Conservation (phyloP, 2,888 invertebrate genomes). For the Elmis aenea region DNA sequence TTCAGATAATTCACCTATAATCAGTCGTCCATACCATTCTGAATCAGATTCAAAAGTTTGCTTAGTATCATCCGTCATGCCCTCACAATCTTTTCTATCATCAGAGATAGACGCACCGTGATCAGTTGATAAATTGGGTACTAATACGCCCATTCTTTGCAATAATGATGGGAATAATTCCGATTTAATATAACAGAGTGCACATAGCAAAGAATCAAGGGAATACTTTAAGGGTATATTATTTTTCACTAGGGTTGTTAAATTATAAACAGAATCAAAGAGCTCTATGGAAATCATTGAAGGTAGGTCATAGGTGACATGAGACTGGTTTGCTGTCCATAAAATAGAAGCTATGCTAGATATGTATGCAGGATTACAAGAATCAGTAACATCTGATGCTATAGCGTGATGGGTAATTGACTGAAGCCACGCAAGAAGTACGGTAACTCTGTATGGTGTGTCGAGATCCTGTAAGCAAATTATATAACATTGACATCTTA, state of each 20-base stretch:
- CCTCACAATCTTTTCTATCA: slow-evolving; percentile 53
- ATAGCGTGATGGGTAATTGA: slow-evolving; percentile 52
- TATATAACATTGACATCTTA: slow-evolving; percentile 1
- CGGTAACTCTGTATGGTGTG: slow-evolving; percentile 57
- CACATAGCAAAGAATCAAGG: slow-evolving; percentile 80
- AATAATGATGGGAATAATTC: slow-evolving; percentile 70
- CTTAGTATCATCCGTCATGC: slow-evolving; percentile 68
- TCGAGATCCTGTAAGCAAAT: slow-evolving; percentile 47
- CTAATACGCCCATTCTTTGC: slow-evolving; percentile 64
- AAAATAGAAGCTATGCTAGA: slow-evolving; percentile 79
- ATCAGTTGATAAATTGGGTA: slow-evolving; percentile 50
- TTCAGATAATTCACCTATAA: slow-evolving; percentile 52
- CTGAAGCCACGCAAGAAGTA: slow-evolving; percentile 70
- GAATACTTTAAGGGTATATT: slow-evolving; percentile 74
- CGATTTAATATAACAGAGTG: slow-evolving; percentile 78
- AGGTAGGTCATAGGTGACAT: slow-evolving; percentile 59
- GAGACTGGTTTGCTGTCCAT: slow-evolving; percentile 65
- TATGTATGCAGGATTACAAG: slow-evolving; percentile 54
- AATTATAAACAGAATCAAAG: slow-evolving; percentile 71
- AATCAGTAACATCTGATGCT: slow-evolving; percentile 36
- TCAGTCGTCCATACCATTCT: slow-evolving; percentile 57
- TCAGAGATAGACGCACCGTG: slow-evolving; percentile 55
- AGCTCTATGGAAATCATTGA: slow-evolving; percentile 67
- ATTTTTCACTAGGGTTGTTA: slow-evolving; percentile 67
- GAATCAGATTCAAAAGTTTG: slow-evolving; percentile 46